Conservation (phyloP, 2,888 invertebrate species). For the Odontothrips loti region DNA sequence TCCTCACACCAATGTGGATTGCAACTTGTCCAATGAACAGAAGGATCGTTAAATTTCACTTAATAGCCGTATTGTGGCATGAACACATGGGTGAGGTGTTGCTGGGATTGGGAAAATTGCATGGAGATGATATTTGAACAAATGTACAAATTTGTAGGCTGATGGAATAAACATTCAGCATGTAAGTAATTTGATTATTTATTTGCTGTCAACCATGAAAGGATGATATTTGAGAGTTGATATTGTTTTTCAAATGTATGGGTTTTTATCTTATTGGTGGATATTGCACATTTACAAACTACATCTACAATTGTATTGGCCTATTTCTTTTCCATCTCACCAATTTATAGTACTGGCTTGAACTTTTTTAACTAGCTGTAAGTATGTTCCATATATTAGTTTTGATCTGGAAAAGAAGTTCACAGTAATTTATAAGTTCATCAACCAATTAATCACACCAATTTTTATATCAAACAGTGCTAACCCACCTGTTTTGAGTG, state of each 20-base stretch:
- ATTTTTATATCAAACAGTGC: neutral
- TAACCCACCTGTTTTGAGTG: neutral
- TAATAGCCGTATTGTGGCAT: neutral
- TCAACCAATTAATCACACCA: too few species aligned
- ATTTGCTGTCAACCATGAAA: neutral
- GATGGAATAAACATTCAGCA: conserved; percentile 6
- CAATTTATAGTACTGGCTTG: neutral
- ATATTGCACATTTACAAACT: too few species aligned
- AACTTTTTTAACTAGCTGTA: neutral
- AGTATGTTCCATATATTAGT: neutral
- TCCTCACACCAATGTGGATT: too few species aligned
- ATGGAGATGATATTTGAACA: conserved; percentile 6
- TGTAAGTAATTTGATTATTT: neutral
- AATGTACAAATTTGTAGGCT: conserved; percentile 26
- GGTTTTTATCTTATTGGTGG: too few species aligned
- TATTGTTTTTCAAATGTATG: neutral
- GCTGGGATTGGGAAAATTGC: conserved; percentile 26
- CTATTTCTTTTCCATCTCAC: neutral
- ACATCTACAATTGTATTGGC: too few species aligned
- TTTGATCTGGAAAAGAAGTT: neutral
- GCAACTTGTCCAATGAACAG: too few species aligned
- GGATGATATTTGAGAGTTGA: neutral
- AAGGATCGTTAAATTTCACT: neutral
- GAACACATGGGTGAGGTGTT: neutral
- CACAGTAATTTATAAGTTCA: neutral